Base-by-base conservation (phyloP, 2,113 vertebrate species). In the Vanacampus margaritifer region DNA sequence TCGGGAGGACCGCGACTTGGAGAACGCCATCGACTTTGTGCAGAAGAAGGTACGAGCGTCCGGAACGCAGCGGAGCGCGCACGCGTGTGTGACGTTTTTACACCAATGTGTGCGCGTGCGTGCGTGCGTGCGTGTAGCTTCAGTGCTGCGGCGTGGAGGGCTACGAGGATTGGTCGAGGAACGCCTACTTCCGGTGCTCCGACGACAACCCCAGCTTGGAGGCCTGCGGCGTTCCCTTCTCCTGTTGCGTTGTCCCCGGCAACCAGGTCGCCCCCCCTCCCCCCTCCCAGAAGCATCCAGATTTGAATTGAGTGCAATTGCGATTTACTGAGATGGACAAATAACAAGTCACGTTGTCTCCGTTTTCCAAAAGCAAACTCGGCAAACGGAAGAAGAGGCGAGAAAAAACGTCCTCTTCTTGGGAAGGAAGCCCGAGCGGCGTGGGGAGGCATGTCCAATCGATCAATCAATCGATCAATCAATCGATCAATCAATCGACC, bases 1-100 rank as follows among this genome's bases (percentile, higher is more conserved):
- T 79, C 86, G 93, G 64, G 92, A 94, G 53, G 93, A 94, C 76
- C 74, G 71, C 24, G 93, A 94, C 74, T 82, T 94, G 80, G 92
- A 95, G 73, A 94, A 95, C 68, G 86, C 90, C 71, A 92, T 94
- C 14, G 91, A 95, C 83, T 94, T 92, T 67, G 71, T 93, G 35
- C 93, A 94, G 87, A 94, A 92, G 86, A 94, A 94, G 92, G 94
- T 95, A 41, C 36, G 41, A 9, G 51, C 23, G 19, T 8, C 5
- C 17, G 2, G 16, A 16, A 5, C 43, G 5, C 1, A 1, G 43
- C 43, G 17, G 6, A 14, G 0, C 1, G 2, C 16, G 51, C 9
- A 8, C 11, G 7, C n/a, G 51, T 13, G 51, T 6, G 54, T 17
- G 24, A 12, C 13, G 3, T 7, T 57, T 57, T 57, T 14, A 14